Evolutionary conservation across 2,797 vertebrate species (phyloP), one percentile per base, ranked within the genome.

Genomic region (Sorex maritimensis): DNA sequence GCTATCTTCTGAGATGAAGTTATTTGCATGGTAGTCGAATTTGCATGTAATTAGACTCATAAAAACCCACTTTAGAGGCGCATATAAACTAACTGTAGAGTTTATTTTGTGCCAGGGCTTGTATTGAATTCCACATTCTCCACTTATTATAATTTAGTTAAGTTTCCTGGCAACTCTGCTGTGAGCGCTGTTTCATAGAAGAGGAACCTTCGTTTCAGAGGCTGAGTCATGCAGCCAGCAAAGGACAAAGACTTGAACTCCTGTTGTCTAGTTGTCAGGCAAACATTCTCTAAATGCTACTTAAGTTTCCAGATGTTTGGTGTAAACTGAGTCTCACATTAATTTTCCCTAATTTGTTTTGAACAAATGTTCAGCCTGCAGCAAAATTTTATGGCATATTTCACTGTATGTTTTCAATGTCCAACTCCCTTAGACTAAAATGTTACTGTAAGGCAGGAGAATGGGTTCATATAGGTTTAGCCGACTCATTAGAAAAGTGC

Each of bases 1-100:
- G 44, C 81, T 87, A 81, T 58, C 75, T 90, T 93, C 55, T 69
- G 65, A 69, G 55, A 63, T 63, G 74, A 72, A 78, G 12, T 26
- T 86, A 44, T 30, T 91, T 91, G 77, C 5, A 52, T 4, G 52
- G 26, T 0, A 24, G n/a, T 63, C 10, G 74, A 63, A 88, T 91
- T 82, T 92, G 38, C 24, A 46, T 30, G 83, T 23, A 72, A 41
- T 15, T 15, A 21, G 24, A 86, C 52, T 30, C 72, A 21, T 71
- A 72, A 84, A 67, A 46, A 74, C 38, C 26, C 55, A n/a, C 92
- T 91, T 81, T 41, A 93, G 0, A 92, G 78, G 68, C 19, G 93
- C 80, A 83, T 79, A 89, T 28, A 73, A 55, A 81, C 49, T 75
- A 69, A 63, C 49, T 52, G 49, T 82, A 79, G 13, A 83, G 6